Base-by-base conservation (phyloP, 2,797 vertebrate species). In the Peromyscus melanophrys region DNA sequence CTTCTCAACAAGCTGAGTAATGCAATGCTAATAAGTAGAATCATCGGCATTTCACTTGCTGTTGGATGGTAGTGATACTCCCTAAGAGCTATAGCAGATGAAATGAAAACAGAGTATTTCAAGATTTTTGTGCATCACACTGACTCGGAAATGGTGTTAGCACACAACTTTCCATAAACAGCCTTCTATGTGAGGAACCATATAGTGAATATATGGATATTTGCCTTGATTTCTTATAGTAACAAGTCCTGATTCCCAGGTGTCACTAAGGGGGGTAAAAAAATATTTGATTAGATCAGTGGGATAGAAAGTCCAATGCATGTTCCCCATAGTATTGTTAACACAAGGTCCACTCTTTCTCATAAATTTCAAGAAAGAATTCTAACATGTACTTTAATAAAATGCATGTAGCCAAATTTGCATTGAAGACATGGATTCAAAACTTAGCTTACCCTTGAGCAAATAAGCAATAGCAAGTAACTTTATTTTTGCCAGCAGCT, bases 101-200 rank as follows among this genome's bases (percentile, higher is more conserved):
- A 88, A 85, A 84, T 85, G 73, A 82, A 94, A 93, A 89, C 67
- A 94, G 59, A 80, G 5, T 80, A 89, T 80, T 95, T 55, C 78
- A 87, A 93, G 95, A 93, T 59, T 65, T 96, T 82, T 75, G 23
- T 95, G 23, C 55, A 27, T 89, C 92, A 97, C 37, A 89, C 17
- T 95, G 67, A 31, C 59, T 85, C 65, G 71, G 52, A 94, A 92
- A 92, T 81, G 29, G 4, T 21, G 10, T 59, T 37, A 43, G 96
- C 88, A 89, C 6, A 43, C 29, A 73, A 17, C 2, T 87, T 94
- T 89, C 40, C 55, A 17, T 29, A 69, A 67, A 34, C 31, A 63
- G 57, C 21, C 46, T 81, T 82, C 61, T 73, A 46, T 90, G 21
- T 84, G 14, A 1, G 59, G 52, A 90, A 4, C 2, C 77, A 49